A percentile compares a stretch with the other conserved stretches of the same genome.
phyloP scores from a whole-genome alignment of 2,888 invertebrate genomes.

The Lagria hirta region DNA sequence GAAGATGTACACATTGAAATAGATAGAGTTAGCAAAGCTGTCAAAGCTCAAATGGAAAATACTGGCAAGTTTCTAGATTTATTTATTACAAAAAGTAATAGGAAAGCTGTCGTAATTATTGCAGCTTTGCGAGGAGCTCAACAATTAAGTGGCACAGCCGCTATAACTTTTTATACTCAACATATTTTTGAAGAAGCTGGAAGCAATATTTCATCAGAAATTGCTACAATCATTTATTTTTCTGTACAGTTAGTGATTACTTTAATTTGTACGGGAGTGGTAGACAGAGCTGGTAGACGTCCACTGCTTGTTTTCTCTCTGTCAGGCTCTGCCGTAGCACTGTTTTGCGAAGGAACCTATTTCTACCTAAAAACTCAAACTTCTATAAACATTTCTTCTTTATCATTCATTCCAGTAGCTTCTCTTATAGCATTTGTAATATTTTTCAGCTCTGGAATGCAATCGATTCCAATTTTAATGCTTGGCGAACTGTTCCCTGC shows the following conservation, averaged over 20 bases:
- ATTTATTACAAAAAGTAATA: constrained; percentile 18
- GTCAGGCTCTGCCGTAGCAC: constrained; percentile 49
- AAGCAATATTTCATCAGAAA: constrained; percentile 49
- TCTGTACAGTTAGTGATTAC: constrained; percentile 61
- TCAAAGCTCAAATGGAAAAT: constrained; percentile 17
- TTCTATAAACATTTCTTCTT: constrained; percentile 43
- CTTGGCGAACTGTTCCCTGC: constrained; percentile 59
- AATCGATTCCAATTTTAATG: constrained; percentile 56
- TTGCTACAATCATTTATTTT: constrained; percentile 41
- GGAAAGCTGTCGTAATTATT: constrained; percentile 16
- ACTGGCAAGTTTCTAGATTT: constrained; percentile 19
- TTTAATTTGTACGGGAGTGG: constrained; percentile 56
- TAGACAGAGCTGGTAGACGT: constrained; percentile 60
- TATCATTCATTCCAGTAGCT: constrained; percentile 52
- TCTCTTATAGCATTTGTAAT: constrained; percentile 58
- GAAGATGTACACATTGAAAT: constrained; percentile 23
- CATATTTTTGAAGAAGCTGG: constrained; percentile 53
- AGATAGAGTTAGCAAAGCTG: constrained; percentile 14
- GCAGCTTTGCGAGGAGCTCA: constrained; percentile 40
- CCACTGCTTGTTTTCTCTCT: constrained; percentile 57
- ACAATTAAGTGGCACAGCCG: constrained; percentile 62
- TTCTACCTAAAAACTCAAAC: constrained; percentile 51
- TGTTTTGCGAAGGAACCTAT: constrained; percentile 52
- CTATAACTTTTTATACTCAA: constrained; percentile 64
- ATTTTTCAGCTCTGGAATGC: constrained; percentile 56